Percentiles rank a stretch among this genome's conserved stretches.
phyloP scores from a whole-genome alignment of 2,888 invertebrate species.

The Melanostoma mellinum region DNA sequence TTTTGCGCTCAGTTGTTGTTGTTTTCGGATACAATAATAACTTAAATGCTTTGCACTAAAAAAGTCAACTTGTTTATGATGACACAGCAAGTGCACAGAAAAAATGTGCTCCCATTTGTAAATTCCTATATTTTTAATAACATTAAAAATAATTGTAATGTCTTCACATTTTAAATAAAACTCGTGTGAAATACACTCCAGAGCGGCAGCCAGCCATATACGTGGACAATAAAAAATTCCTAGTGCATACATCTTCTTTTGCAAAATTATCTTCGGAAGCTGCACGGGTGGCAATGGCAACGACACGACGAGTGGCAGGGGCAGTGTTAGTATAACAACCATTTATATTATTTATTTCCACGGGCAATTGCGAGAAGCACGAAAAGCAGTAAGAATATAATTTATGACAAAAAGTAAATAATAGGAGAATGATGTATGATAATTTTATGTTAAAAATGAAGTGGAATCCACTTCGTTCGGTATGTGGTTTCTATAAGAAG shows the following conservation, averaged over 20 bases:
- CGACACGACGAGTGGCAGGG: neutral
- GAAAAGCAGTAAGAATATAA: slow-evolving; percentile 62
- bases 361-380: slow-evolving; percentile 56
- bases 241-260: slow-evolving; percentile 56
- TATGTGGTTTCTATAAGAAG: slow-evolving; percentile 29
- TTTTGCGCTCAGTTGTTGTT: too few species aligned
- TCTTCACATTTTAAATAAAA: slow-evolving; percentile 44
- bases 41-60: too few species aligned
- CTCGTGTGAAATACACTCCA: slow-evolving; percentile 19
- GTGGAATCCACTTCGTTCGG: slow-evolving; percentile 57
- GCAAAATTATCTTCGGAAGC: slow-evolving; percentile 34
- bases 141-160: slow-evolving; percentile 63
- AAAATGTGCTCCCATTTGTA: slow-evolving; percentile 14
- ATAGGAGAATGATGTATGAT: slow-evolving; percentile 70
- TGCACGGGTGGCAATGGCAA: slow-evolving; percentile 3
- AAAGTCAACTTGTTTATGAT: too few species aligned
- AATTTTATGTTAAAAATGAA: slow-evolving; percentile 71
- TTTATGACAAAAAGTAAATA: slow-evolving; percentile 72
- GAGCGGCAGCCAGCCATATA: neutral
- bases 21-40: too few species aligned
- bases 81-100: neutral
- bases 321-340: slow-evolving; percentile 39
- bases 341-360: slow-evolving; percentile 71
- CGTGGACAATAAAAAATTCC: neutral
- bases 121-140: slow-evolving; percentile 42